phyloP scores from a whole-genome alignment of 2,113 vertebrate genomes.

The Austrofundulus limnaeus region DNA sequence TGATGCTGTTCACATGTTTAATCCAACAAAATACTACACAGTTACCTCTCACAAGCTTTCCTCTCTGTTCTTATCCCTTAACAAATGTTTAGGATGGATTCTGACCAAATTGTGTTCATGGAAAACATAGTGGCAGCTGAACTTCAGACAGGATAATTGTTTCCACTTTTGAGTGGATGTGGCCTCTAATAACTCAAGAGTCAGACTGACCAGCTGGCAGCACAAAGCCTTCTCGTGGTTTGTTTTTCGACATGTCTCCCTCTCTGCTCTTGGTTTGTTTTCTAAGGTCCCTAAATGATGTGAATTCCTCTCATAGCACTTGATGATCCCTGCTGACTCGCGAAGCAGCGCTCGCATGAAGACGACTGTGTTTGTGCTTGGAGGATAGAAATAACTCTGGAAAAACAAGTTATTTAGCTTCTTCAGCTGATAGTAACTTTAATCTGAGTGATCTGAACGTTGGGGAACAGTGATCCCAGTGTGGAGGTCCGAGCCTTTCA shows the following conservation, averaged over 20 bases:
- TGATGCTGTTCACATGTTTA: too few species aligned
- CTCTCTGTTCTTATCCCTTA: not conserved
- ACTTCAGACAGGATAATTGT: slow-evolving; percentile 56
- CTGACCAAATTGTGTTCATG: slow-evolving; percentile 7
- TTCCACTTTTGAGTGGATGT: slow-evolving; percentile 51
- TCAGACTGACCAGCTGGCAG: slow-evolving; percentile 10
- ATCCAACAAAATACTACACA: not conserved
- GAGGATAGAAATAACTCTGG: slow-evolving; percentile 10
- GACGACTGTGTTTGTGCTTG: not conserved
- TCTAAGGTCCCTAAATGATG: slow-evolving; percentile 9
- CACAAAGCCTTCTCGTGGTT: slow-evolving; percentile 7
- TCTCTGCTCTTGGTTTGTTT: slow-evolving; percentile 32
- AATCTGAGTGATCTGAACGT: slow-evolving; percentile 9
- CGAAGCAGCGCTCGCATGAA: slow-evolving; percentile 4
- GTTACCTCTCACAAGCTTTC: slow-evolving; percentile 12
- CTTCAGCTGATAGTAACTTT: not conserved
- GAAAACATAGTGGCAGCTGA: slow-evolving; percentile 38
- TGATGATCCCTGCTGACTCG: not conserved
- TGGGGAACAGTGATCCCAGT: slow-evolving; percentile 3
- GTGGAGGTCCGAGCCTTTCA: not conserved
- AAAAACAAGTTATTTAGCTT: slow-evolving; percentile 3
- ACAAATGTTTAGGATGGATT: slow-evolving; percentile 26
- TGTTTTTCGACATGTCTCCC: slow-evolving; percentile 43
- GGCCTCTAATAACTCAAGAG: slow-evolving; percentile 30
- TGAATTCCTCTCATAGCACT: slow-evolving; percentile 15